These are phyloP conservation scores for Zaprionus lineosus DNA, from an alignment of 2,888 invertebrate genomes.

Conservation along the genomic window DNA sequence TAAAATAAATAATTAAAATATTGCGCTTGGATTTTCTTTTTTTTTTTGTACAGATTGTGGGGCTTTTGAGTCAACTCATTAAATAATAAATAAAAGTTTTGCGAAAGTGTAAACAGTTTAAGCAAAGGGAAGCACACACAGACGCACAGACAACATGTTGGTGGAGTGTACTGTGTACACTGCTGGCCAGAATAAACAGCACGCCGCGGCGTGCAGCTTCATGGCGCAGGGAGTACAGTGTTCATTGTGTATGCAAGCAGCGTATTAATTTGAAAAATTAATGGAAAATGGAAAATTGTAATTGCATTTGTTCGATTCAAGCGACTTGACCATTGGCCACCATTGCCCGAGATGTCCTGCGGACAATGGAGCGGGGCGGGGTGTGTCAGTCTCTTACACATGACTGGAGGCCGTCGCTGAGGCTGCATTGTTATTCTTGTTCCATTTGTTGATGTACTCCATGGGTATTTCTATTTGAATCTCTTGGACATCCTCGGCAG, in stretches of 20 bases:
- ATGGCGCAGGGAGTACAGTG: constrained; percentile 25
- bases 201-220: constrained; percentile 11
- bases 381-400: constrained; percentile 63
- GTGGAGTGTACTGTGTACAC: constrained; percentile 35
- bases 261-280: constrained; percentile 70
- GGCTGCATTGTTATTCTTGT: constrained; percentile 79
- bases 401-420: constrained; percentile 70
- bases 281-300: constrained; percentile 73
- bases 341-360: too few species aligned
- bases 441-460: constrained; percentile 80
- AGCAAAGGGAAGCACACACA: too few species aligned
- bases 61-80: too few species aligned
- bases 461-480: constrained; percentile 80
- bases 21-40: too few species aligned
- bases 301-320: constrained; percentile 73
- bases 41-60: too few species aligned
- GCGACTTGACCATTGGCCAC: constrained; percentile 26
- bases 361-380: too few species aligned
- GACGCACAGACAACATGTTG: constrained; percentile 28
- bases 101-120: too few species aligned
- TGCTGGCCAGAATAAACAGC: constrained; percentile 34
- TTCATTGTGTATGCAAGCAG: constrained; percentile 51
- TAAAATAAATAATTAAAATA: too few species aligned
- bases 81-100: too few species aligned
- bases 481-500: constrained; percentile 76